Base-by-base conservation (phyloP, 1,140 invertebrate species). In the Neodiprion lecontei region DNA sequence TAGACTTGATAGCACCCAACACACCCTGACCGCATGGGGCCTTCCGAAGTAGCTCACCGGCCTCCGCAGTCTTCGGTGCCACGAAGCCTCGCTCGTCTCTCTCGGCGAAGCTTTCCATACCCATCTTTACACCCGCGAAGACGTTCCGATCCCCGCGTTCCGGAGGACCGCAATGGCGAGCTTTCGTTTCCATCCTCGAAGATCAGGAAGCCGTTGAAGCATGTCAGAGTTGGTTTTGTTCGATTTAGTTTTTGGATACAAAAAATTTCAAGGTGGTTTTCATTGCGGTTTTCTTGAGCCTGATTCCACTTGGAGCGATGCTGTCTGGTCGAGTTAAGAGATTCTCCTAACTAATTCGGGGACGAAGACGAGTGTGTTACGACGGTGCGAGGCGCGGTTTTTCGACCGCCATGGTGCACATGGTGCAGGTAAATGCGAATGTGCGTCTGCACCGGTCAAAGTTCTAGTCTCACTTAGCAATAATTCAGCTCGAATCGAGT, bases 391-490 rank as follows among this genome's bases (percentile, higher is more conserved):
- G 5, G 28, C 28, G 28, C 28, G 28, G 28, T 5, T 40, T 40
- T 5, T 40, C 28, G 28, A 40, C 2, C 5, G 28, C 5, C 28
- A 40, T 40, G 28, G 67, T 69, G 14, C 67, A 47, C 12, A 14
- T 11, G 11, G 7, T 69, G 67, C 21, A 47, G 12, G 12, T 69
- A 21, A 5, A 21, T 65, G 50, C 67, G 68, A 53, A n/a, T 40
- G 70, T 53, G 23, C 69, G 65, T 49, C 48, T 69, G 53, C 70
- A 49, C 75, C 78, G 79, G 79, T 80, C 77, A 80, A 85, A 85
- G 84, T 85, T 85, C 82, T 82, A 82, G 80, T 81, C 83, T 82
- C 83, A 82, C 81, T 86, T 85, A 85, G 82, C 83, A 85, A 85
- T 86, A 85, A 85, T 85, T 85, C 81, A 86, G 80, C 11, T 70